Evolutionary conservation across 2,888 invertebrate genomes (phyloP).

Genomic region (Drosophila monieri): DNA sequence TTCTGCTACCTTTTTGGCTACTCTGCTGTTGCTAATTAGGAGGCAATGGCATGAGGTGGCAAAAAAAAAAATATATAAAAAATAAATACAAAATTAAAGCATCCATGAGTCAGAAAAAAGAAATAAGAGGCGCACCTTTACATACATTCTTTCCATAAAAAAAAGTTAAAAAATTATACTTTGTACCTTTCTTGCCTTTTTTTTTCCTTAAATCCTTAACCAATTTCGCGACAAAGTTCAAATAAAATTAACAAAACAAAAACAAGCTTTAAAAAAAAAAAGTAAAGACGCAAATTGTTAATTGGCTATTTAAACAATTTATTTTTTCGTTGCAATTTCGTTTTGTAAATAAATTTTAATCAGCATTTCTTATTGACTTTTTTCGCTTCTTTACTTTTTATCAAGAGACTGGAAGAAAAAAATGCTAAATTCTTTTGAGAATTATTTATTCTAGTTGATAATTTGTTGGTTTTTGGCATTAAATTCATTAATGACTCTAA

Average conservation of each 20-base stretch:
- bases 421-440: conserved; percentile 1
- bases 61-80: conserved; percentile 16
- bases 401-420: too few species aligned
- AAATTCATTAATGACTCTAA: background rate
- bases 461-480: background rate
- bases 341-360: conserved; percentile 51
- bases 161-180: background rate
- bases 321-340: conserved; percentile 31
- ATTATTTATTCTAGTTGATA: conserved; percentile 6
- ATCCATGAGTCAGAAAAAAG: conserved; percentile 15
- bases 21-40: conserved; percentile 53
- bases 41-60: conserved; percentile 50
- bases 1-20: conserved; percentile 4
- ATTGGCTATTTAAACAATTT: conserved; percentile 67
- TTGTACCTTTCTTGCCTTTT: conserved; percentile 49
- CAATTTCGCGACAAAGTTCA: conserved; percentile 28
- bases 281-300: conserved; percentile 69
- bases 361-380: conserved; percentile 40
- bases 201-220: background rate
- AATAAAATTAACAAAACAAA: conserved; percentile 22
- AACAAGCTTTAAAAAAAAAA: conserved; percentile 24
- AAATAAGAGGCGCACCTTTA: conserved; percentile 12
- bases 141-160: background rate
- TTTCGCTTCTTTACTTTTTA: too few species aligned
- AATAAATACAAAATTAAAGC: background rate